Evolutionary conservation across 2,797 vertebrate species (phyloP).

Genomic region (Falco naumanni): DNA sequence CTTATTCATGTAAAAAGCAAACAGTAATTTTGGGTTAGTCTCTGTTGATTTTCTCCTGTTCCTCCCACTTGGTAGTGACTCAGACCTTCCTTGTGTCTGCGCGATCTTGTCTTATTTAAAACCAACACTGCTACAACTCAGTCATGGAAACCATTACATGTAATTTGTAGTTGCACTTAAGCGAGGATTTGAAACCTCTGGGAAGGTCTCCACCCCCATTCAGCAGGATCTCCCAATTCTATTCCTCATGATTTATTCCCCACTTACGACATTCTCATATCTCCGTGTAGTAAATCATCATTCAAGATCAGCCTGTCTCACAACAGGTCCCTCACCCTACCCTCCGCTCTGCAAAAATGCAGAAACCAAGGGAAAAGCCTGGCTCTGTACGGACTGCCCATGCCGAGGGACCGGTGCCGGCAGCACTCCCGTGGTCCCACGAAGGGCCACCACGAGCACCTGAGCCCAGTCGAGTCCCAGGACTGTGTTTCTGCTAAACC

Average conservation of each 20-base stretch:
- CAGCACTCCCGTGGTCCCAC: neutral
- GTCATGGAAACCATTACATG: neutral
- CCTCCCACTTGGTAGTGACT: neutral
- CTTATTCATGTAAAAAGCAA: neutral
- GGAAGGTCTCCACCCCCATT: neutral
- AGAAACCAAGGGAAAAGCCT: neutral
- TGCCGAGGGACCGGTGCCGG: neutral
- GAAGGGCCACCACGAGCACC: neutral
- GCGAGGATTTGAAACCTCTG: neutral
- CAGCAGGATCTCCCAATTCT: neutral
- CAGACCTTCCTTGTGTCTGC: neutral
- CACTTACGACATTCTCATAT: neutral
- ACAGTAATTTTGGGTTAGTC: neutral
- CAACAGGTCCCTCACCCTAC: neutral
- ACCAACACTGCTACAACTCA: neutral
- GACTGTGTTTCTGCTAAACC: neutral
- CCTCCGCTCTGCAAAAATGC: neutral
- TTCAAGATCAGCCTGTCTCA: neutral
- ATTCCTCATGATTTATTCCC: neutral
- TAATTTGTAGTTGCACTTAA: neutral
- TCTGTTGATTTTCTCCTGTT: neutral
- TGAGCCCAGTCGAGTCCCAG: neutral
- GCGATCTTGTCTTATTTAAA: neutral
- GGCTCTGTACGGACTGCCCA: accelerated
- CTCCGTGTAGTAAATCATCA: neutral